Evolutionary conservation across 2,888 invertebrate species (phyloP), one percentile per base, ranked within the genome.

Genomic region (Falcaria lacertinaria): DNA sequence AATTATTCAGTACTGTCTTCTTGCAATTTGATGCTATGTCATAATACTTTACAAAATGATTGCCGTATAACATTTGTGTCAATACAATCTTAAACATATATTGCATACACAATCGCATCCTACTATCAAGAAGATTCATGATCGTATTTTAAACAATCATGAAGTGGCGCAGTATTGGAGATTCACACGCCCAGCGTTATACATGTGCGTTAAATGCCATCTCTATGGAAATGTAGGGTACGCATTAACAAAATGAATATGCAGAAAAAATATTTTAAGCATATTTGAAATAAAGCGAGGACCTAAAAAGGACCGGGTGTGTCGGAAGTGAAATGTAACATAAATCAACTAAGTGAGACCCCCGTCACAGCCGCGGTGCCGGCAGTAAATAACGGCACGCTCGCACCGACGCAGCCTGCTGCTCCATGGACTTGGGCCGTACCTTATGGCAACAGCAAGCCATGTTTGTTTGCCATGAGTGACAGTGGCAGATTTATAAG

Each of bases 291-390:
- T 39, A 34, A 41, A 42, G 35, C 35, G 38, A 49, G 44, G 43
- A 50, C 52, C 50, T 48, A 53, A 62, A 63, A 64, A 64, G 47
- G 57, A 57, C 53, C 58, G 55, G 57, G 67, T 65, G 57, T 65
- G 70, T 70, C 59, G 70, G 74, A 78, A 84, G 74, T 83, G 69
- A 79, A 81, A 78, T 62, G 72, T 74, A 57, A 74, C 79, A 86
- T 87, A 85, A 87, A 86, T 87, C 85, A 84, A 75, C 68, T 66
- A 66, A 52, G 67, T 57, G 62, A 50, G 65, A 84, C 85, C 85
- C 85, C 72, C 74, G 85, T 86, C 83, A 77, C 60, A 43, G 52
- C 54, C 51, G 48, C 59, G 54, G 60, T 48, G 52, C 45, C 57
- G 63, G 67, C 64, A 64, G 74, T 81, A 81, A 81, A 81, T 83